Conservation (phyloP, 1,140 invertebrate genomes). For the Penaeus vannamei region DNA sequence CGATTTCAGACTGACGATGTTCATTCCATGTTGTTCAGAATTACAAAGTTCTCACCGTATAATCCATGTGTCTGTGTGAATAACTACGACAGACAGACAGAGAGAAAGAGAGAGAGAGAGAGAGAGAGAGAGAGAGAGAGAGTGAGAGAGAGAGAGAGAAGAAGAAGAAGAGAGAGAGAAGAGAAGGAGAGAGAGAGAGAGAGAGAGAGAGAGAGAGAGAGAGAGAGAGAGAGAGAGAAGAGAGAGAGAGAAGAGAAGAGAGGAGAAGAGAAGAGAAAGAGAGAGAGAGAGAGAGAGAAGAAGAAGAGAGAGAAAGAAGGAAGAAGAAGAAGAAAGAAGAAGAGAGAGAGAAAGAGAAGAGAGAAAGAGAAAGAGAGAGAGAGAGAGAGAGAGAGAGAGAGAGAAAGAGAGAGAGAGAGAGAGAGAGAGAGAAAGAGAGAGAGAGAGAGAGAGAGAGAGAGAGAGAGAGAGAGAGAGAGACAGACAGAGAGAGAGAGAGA, state of each 20-base stretch:
- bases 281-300: neutral
- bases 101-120: too few relatives aligned
- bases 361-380: neutral
- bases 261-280: neutral
- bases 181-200: slow-evolving; percentile 20
- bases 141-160: neutral
- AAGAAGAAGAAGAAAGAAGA: neutral
- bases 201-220: slow-evolving; percentile 43
- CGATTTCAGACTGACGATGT: too few relatives aligned
- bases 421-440: too few relatives aligned
- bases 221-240: neutral
- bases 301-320: neutral
- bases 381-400: neutral
- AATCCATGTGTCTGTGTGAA: too few relatives aligned
- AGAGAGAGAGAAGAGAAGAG: neutral
- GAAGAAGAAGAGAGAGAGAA: neutral
- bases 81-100: too few relatives aligned
- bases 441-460: too few relatives aligned
- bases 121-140: too few relatives aligned
- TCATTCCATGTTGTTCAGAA: too few relatives aligned
- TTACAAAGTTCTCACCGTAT: too few relatives aligned
- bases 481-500: too few relatives aligned
- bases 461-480: too few relatives aligned
- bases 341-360: neutral
- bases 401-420: too few relatives aligned